These are phyloP conservation scores for Eumerus sabulonum DNA, from an alignment of 2,888 invertebrate species.

Conservation along the genomic window DNA sequence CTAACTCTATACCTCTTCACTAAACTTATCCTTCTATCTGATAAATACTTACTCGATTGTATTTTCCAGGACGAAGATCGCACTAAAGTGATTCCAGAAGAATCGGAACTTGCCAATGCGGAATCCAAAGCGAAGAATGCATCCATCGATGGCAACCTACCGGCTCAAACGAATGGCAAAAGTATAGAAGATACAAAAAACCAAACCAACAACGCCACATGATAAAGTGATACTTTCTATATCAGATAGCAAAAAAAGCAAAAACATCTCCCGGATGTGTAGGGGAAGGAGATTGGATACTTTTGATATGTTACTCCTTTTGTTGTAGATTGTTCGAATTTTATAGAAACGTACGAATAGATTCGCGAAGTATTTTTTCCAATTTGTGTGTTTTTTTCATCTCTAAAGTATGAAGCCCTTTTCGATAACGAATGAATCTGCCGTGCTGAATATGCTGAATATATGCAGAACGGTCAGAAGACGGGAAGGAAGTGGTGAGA, in stretches of 20 bases:
- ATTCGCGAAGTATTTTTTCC: slow-evolving; percentile 20
- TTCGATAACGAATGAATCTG: too few relatives aligned
- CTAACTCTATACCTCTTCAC: too few relatives aligned
- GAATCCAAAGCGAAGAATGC: slow-evolving; percentile 37
- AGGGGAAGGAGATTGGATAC: background rate
- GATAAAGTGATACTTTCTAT: slow-evolving; percentile 69
- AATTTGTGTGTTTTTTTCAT: slow-evolving; percentile 14
- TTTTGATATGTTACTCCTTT: slow-evolving; percentile 47
- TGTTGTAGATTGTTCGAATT: slow-evolving; percentile 53
- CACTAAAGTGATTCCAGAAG: slow-evolving; percentile 84
- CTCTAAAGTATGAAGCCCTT: too few relatives aligned
- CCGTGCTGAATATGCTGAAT: too few relatives aligned
- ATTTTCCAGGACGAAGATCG: slow-evolving; percentile 78
- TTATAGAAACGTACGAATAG: slow-evolving; percentile 41
- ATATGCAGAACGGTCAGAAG: too few relatives aligned
- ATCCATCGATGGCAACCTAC: slow-evolving; percentile 38
- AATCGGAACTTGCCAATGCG: slow-evolving; percentile 76
- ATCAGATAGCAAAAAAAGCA: slow-evolving; percentile 14
- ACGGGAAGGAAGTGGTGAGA: too few relatives aligned
- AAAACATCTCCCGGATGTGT: background rate
- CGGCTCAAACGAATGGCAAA: slow-evolving; percentile 70
- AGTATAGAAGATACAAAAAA: slow-evolving; percentile 71
- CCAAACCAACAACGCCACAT: slow-evolving; percentile 72
- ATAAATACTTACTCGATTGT: slow-evolving; percentile 20
- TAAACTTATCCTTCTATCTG: too few relatives aligned